Evolutionary conservation across 1,140 invertebrate genomes (phyloP), one percentile per base, ranked within the genome.

Genomic region (Rhagoletis pomonella): DNA sequence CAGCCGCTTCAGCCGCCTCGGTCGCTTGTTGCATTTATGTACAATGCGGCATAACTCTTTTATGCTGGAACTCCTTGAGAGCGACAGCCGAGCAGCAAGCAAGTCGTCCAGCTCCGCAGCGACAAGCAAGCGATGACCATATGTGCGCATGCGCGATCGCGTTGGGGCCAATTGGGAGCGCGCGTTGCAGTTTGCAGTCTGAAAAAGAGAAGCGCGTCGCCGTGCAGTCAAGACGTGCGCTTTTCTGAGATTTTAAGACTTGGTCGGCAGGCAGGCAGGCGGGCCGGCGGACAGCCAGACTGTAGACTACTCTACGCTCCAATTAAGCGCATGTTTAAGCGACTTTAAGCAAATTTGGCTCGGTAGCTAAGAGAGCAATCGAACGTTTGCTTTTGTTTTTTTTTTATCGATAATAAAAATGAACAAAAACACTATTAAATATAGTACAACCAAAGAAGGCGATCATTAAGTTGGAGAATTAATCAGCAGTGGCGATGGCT

Each of bases 281-380:
- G 44, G 67, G 47, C 5, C 5, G 47, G 47, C 19, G 6, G 42
- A 47, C 17, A 17, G 17, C 47, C 29, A 29, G 17, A 42, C 29
- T 10, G 73, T 55, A 4, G 2, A 9, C 3, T 3, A 19, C n/a
- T 50, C n/a, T 19, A 19, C 73, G 47, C 73, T 81, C 73, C 73
- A 81, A 81, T 81, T 81, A 81, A 81, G 73, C 73, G n/a, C 6
- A 81, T 55, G 44, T 81, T 81, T 81, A 50, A 81, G 47, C 73
- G 14, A 7, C n/a, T 81, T 81, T 81, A 81, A n/a, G 67, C 42
- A 81, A 81, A 55, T 55, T 55, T 81, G 73, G n/a, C 44, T 44
- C 10, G 55, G 9, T 62, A 14, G 17, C 73, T 81, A 81, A 81
- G 47, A 81, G 73, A 81, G 73, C 19, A 81, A 81, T 29, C 47